Evolutionary conservation across 2,797 vertebrate genomes (phyloP).

Genomic region (Taenioides sp.): DNA sequence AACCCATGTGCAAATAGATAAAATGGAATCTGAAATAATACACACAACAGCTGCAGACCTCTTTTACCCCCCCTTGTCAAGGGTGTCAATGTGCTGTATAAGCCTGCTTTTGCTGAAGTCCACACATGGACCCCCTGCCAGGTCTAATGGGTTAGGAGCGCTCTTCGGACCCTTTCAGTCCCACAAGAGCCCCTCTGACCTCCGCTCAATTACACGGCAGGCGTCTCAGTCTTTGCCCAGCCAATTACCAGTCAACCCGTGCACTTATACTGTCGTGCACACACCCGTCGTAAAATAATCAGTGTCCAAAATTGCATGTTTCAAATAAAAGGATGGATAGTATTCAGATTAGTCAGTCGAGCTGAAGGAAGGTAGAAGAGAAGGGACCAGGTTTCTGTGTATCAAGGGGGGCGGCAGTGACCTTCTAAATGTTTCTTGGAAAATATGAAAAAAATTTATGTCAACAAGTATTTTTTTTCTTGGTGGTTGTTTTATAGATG

Average conservation of each 20-base stretch:
- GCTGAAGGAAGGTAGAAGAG: slow-evolving; percentile 68
- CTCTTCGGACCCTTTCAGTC: slow-evolving; percentile 72
- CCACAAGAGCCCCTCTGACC: slow-evolving; percentile 59
- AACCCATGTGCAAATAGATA: neutral
- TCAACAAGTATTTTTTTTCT: neutral
- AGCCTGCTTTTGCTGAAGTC: slow-evolving; percentile 50
- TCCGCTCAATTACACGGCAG: slow-evolving; percentile 79
- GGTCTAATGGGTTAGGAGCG: slow-evolving; percentile 73
- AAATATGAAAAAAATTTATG: slow-evolving; percentile 39
- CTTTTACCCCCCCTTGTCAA: slow-evolving; percentile 33
- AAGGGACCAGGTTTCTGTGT: slow-evolving; percentile 49
- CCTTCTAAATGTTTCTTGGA: slow-evolving; percentile 53
- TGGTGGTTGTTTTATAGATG: neutral
- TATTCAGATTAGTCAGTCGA: slow-evolving; percentile 76
- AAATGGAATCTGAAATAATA: neutral
- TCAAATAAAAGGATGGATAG: slow-evolving; percentile 66
- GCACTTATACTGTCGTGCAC: slow-evolving; percentile 70
- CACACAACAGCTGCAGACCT: slow-evolving; percentile 39
- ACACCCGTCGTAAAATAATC: slow-evolving; percentile 74
- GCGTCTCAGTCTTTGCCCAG: slow-evolving; percentile 76
- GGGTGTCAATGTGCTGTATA: slow-evolving; percentile 53
- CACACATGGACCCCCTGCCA: slow-evolving; percentile 71
- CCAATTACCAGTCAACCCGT: slow-evolving; percentile 78
- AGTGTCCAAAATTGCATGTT: slow-evolving; percentile 71
- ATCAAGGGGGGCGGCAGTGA: slow-evolving; percentile 40